A percentile compares a stretch with the other conserved stretches of the same genome.
Conservation (phyloP, 23 tunicate genomes). For the Pegea sp. region DNA sequence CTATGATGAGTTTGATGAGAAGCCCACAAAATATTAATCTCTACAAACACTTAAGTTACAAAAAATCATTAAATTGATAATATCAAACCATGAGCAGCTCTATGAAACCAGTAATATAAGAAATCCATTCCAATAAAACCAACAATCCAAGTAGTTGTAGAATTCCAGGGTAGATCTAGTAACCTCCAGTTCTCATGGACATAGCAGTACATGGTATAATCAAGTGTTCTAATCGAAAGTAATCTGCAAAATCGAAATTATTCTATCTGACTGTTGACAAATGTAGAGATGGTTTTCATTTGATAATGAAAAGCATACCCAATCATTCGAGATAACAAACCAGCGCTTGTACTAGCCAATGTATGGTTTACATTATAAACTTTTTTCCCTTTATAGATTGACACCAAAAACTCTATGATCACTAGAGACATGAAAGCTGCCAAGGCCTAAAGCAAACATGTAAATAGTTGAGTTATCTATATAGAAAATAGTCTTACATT, state of each 20-base stretch:
- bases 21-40: conserved; percentile 57
- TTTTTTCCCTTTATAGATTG: conserved; percentile 17
- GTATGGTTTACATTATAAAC: conserved; percentile 26
- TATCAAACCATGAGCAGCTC: conserved; percentile 49
- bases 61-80: no score
- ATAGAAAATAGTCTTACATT: conserved; percentile 22
- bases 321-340: conserved; percentile 9
- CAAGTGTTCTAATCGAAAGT: conserved; percentile 17
- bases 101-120: conserved; percentile 74
- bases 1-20: conserved; percentile 92
- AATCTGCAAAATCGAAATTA: conserved; percentile 14
- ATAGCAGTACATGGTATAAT: conserved; percentile 23
- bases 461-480: neutral
- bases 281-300: neutral
- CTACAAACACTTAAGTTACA: no score
- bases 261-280: no score
- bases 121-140: conserved; percentile 58
- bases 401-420: conserved; percentile 14
- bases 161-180: conserved; percentile 55
- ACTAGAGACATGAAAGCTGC: conserved; percentile 23
- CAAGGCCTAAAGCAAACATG: conserved; percentile 24
- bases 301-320: conserved; percentile 3
- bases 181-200: conserved; percentile 37
- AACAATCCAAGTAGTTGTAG: conserved; percentile 31
- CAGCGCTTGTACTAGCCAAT: conserved; percentile 40